Evolutionary conservation across 2,797 vertebrate genomes (phyloP).

Genomic region (Mycteria americana): DNA sequence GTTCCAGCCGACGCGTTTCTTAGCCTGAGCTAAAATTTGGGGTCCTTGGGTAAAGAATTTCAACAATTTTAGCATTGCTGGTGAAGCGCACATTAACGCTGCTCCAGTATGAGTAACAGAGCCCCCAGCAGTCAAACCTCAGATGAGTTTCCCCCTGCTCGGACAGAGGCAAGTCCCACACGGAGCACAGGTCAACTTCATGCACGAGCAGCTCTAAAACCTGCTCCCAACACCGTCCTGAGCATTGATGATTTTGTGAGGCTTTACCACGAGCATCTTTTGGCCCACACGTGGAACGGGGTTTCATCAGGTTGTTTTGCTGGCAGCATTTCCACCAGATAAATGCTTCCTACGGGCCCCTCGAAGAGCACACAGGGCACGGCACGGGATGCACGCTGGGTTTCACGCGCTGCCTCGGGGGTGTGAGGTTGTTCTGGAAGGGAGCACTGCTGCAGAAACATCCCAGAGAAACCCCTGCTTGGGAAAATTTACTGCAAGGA

Average conservation of each 20-base stretch:
- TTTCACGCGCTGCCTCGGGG: accelerated
- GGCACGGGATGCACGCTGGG: accelerated
- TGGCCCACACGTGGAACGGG: background rate
- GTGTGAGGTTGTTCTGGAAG: background rate
- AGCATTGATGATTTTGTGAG: background rate
- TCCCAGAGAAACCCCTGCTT: background rate
- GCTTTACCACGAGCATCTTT: background rate
- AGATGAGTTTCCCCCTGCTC: background rate
- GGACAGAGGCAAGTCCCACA: background rate
- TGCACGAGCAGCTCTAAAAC: background rate
- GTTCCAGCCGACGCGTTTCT: too few species aligned
- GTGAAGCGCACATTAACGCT: too few species aligned
- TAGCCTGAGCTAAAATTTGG: background rate
- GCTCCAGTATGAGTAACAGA: background rate
- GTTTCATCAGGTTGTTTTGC: background rate
- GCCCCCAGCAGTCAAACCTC: background rate
- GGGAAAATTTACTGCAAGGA: background rate
- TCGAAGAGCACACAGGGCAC: too few species aligned
- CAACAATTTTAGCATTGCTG: too few species aligned
- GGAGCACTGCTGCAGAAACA: background rate
- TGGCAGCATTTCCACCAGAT: background rate
- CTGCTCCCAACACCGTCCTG: too few species aligned
- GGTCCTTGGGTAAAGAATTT: background rate
- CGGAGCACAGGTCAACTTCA: background rate
- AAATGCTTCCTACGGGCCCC: background rate